These are phyloP conservation scores for Bicyclus anynana DNA, from an alignment of 1,140 invertebrate species.

Conservation along the genomic window DNA sequence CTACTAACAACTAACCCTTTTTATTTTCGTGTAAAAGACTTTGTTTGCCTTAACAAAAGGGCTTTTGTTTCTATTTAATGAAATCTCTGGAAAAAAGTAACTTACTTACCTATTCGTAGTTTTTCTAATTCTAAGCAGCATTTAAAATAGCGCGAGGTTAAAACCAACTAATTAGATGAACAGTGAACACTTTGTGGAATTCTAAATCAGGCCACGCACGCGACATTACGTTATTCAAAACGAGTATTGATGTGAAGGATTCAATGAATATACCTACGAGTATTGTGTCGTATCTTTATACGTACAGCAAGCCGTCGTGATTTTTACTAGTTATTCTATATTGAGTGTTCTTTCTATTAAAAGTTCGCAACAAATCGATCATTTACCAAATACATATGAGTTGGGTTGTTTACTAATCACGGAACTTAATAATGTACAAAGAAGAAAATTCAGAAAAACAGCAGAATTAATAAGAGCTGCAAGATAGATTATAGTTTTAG, in stretches of 20 bases:
- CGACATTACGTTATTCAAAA: slow-evolving; percentile 3
- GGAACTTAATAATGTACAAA: too few species aligned
- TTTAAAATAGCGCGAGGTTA: background rate
- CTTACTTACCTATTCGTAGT: too few species aligned
- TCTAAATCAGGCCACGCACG: background rate
- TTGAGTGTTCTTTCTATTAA: background rate
- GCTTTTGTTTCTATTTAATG: background rate
- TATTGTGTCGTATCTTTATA: too few species aligned
- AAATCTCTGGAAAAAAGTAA: background rate
- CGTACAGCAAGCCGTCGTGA: background rate
- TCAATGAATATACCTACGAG: background rate
- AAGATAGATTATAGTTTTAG: too few species aligned
- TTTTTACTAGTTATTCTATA: background rate
- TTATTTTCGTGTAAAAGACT: slow-evolving; percentile 5
- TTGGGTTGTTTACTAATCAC: too few species aligned
- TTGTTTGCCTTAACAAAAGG: background rate
- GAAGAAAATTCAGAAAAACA: too few species aligned
- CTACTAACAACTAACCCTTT: slow-evolving; percentile 19
- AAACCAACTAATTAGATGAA: background rate
- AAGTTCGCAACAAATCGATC: too few species aligned
- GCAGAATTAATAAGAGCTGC: too few species aligned
- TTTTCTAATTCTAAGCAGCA: background rate
- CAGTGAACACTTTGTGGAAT: background rate
- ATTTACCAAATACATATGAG: too few species aligned
- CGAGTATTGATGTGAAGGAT: background rate